Percentiles rank a stretch among this genome's conserved stretches.
Conservation (phyloP, 2,797 vertebrate genomes). For the Threskiornis aethiopicus region DNA sequence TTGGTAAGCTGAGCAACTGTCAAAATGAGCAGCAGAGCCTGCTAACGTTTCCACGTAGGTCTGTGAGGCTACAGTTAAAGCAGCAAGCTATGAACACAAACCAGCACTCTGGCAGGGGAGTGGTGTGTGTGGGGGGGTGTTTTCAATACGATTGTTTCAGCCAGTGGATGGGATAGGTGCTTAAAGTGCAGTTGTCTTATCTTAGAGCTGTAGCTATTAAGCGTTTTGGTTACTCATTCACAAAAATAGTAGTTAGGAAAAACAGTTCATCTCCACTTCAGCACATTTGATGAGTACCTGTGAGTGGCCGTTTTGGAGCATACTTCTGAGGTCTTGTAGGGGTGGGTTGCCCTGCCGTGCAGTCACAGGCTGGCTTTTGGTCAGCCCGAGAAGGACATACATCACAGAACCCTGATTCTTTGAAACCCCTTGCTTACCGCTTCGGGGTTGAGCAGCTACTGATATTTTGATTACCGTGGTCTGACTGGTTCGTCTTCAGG, state of each 20-base stretch:
- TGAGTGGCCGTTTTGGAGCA: accelerated
- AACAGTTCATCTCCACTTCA: not conserved
- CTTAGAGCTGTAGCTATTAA: not conserved
- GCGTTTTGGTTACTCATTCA: not conserved
- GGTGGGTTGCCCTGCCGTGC: not conserved
- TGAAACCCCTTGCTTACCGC: accelerated
- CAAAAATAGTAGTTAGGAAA: not conserved
- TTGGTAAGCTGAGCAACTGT: not conserved
- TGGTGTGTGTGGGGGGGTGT: not conserved
- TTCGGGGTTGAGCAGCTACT: not conserved
- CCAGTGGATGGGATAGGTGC: not conserved
- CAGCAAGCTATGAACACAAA: too few relatives aligned
- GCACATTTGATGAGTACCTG: accelerated
- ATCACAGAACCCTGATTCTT: not conserved
- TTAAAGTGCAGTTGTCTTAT: accelerated
- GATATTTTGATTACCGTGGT: not conserved
- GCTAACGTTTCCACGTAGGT: not conserved
- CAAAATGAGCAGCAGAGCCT: conserved; percentile 5
- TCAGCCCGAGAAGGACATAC: not conserved
- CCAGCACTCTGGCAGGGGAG: not conserved
- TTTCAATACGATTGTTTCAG: not conserved
- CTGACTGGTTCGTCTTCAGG: not conserved
- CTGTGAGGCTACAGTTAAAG: not conserved
- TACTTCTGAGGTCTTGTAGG: not conserved
- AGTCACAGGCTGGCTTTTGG: not conserved